A percentile compares a stretch with the other conserved stretches of the same genome.
phyloP scores from a whole-genome alignment of 2,797 vertebrate genomes.

The Typhlichthys subterraneus region DNA sequence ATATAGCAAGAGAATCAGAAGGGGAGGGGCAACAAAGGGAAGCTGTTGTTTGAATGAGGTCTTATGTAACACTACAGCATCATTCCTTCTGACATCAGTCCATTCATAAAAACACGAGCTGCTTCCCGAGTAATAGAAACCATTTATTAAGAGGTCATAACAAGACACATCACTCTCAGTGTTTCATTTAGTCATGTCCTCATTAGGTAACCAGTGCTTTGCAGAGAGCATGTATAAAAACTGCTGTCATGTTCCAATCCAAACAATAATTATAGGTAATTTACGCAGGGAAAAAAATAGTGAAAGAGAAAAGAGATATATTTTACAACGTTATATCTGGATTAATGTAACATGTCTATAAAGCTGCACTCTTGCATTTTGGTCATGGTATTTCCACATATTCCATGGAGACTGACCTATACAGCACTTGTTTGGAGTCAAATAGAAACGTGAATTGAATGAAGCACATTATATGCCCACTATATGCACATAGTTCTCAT shows the following conservation, averaged over 20 bases:
- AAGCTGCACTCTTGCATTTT: too few relatives aligned
- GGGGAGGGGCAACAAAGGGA: not conserved
- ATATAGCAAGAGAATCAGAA: conserved; percentile 5
- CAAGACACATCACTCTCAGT: conserved; percentile 7
- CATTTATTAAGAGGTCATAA: conserved; percentile 2
- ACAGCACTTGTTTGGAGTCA: too few relatives aligned
- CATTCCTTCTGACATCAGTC: conserved; percentile 39
- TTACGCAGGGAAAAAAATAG: not conserved
- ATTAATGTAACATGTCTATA: too few relatives aligned
- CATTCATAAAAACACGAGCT: conserved; percentile 54
- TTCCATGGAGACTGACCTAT: too few relatives aligned
- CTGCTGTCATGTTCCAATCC: too few relatives aligned
- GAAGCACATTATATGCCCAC: too few relatives aligned
- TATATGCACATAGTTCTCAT: too few relatives aligned
- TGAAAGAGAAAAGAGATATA: not conserved
- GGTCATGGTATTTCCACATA: too few relatives aligned
- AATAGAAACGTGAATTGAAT: too few relatives aligned
- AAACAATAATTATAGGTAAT: too few relatives aligned
- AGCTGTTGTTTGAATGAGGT: conserved; percentile 22
- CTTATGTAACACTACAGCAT: conserved; percentile 44
- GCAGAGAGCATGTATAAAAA: not conserved
- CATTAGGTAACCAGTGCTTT: conserved; percentile 18
- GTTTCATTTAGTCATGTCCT: conserved; percentile 3
- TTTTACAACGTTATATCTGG: too few relatives aligned
- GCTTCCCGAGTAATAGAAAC: conserved; percentile 9